Base-by-base conservation (phyloP, 2,888 invertebrate genomes). In the Acholoe squamosa region DNA sequence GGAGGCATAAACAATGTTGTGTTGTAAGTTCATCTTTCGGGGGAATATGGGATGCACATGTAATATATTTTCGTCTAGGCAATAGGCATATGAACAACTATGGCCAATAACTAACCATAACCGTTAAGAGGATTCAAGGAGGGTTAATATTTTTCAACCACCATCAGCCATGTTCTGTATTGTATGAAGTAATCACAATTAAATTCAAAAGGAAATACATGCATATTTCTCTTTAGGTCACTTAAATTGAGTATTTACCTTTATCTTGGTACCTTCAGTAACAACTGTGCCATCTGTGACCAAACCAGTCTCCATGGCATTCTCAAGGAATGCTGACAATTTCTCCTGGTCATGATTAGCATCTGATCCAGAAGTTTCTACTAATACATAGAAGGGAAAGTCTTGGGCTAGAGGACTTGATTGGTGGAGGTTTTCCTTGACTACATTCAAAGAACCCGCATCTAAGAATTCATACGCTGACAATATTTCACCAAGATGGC, bases 381-480 rank as follows among this genome's bases (percentile, higher is more conserved):
- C 93, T 51, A 96, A 93, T 5, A 95, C 93, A 92, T 95, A 96
- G 92, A 95, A 96, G 0, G 94, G 94, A 90, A 91, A 93, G 12
- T 93, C 91, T 12, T 10, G 12, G 0, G 0, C 25, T 7, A 86
- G 96, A 96, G 95, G 96, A 96, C 94, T 96, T 16, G 92, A 96
- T 56, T 97, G 93, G 16, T 97, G 96, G 89, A 97, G 96, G 94
- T 97, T 97, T 77, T 96, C 95, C 0, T 97, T 96, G n/a, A 52
- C 97, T 61, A 97, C 96, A n/a, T 97, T 97, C 94, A 99, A 96
- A 0, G 98, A 97, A 76, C 96, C 96, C 0, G 96, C 96, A 96
- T 99, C 99, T 91, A 99, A 97, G 97, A 99, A 97, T 96, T 99
- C 99, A 96, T 98, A 99, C 0, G 99, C 98, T 5, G 99, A 99